Evolutionary conservation across 2,797 vertebrate species (phyloP).

Genomic region (Poeciliopsis turneri): DNA sequence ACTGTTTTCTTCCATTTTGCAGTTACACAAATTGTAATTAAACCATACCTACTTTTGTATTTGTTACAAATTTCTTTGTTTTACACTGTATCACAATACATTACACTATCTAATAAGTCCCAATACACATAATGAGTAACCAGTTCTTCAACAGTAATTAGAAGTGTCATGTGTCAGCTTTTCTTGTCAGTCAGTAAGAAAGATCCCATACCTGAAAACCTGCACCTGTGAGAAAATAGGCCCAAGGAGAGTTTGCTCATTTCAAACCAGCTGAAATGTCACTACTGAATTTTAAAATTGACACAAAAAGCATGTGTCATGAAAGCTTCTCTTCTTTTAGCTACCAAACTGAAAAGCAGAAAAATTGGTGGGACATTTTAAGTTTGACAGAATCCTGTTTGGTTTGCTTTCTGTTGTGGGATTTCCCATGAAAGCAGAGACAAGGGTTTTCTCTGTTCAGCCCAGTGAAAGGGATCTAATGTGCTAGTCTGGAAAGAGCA

Average conservation of each 20-base stretch:
- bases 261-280: neutral
- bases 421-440: slow-evolving; percentile 81
- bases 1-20: neutral
- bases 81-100: neutral
- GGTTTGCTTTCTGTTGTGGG: slow-evolving; percentile 44
- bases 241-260: neutral
- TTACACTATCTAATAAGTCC: neutral
- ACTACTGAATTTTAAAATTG: neutral
- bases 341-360: neutral
- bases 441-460: slow-evolving; percentile 66
- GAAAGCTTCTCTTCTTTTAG: neutral
- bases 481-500: slow-evolving; percentile 51
- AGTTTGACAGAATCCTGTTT: slow-evolving; percentile 18
- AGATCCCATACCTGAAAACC: slow-evolving; percentile 34
- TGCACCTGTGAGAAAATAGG: slow-evolving; percentile 47
- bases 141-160: slow-evolving; percentile 27
- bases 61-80: neutral
- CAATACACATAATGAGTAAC: neutral
- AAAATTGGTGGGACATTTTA: slow-evolving; percentile 21
- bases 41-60: neutral
- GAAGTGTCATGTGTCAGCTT: slow-evolving; percentile 37
- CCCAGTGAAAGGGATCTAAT: slow-evolving; percentile 67
- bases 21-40: neutral
- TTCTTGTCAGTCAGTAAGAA: slow-evolving; percentile 22
- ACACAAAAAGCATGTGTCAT: neutral